phyloP scores from a whole-genome alignment of 2,888 invertebrate species.

The Rotaria socialis region DNA sequence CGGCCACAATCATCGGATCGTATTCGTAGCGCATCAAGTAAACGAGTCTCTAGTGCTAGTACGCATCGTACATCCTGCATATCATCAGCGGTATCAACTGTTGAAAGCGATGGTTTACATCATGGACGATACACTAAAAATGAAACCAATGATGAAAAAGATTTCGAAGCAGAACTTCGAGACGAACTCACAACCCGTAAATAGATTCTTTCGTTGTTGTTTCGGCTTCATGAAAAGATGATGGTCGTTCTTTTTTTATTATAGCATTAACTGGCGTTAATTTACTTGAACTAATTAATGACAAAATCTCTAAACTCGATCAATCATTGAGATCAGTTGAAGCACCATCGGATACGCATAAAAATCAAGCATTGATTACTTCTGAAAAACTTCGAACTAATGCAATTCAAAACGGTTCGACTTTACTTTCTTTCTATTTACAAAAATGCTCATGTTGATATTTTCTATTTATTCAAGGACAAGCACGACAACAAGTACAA shows the following conservation, averaged over 20 bases:
- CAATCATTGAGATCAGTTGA: neutral
- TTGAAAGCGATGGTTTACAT: neutral
- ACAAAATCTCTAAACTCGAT: constrained; percentile 10
- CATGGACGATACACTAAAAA: neutral
- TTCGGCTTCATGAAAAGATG: too few relatives aligned
- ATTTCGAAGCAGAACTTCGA: neutral
- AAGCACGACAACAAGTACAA: constrained; percentile 25
- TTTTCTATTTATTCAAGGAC: neutral
- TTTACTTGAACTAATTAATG: neutral
- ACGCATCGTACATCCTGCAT: neutral
- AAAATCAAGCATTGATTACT: neutral
- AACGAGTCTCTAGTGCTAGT: neutral
- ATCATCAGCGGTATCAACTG: constrained; percentile 4
- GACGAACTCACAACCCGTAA: neutral
- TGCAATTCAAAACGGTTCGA: neutral
- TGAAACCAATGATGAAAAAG: neutral
- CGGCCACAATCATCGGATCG: constrained; percentile 15
- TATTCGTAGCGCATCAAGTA: neutral
- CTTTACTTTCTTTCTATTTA: neutral
- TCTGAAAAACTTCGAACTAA: neutral
- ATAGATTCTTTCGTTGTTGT: neutral
- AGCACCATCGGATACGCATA: neutral
- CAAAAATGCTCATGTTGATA: neutral
- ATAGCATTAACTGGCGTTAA: neutral
- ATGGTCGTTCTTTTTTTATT: neutral